Percentiles rank a stretch among this genome's conserved stretches.
These are phyloP conservation scores for Helogale parvula DNA, from an alignment of 2,113 vertebrate species.

Conservation along the genomic window DNA sequence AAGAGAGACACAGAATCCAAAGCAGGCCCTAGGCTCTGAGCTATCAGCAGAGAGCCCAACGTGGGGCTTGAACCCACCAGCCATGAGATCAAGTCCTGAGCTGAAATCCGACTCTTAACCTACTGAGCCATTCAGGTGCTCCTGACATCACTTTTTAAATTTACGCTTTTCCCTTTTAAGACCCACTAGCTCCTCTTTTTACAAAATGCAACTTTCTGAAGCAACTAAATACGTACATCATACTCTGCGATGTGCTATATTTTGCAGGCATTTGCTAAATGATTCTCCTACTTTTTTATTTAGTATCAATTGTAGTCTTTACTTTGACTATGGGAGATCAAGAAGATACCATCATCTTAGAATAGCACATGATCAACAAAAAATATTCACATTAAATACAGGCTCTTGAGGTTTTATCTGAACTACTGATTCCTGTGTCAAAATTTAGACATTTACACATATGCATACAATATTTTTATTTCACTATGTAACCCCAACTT, in stretches of 20 bases:
- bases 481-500: neutral
- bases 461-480: neutral
- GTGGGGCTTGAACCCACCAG: too few relatives aligned
- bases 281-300: neutral
- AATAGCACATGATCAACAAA: neutral
- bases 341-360: neutral
- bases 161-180: neutral
- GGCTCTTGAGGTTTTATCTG: neutral
- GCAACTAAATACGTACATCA: neutral
- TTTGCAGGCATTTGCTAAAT: neutral
- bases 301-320: neutral
- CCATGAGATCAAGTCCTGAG: too few relatives aligned
- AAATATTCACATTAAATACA: neutral
- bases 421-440: neutral
- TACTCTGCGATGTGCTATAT: neutral
- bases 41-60: too few relatives aligned
- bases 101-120: too few relatives aligned
- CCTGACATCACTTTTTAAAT: neutral
- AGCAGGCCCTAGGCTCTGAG: too few relatives aligned
- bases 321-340: neutral
- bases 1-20: too few relatives aligned
- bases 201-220: neutral
- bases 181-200: neutral
- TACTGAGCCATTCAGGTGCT: too few relatives aligned
- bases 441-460: neutral